These are phyloP conservation scores for Ditula angustiorana DNA, from an alignment of 2,888 invertebrate genomes.

Conservation along the genomic window DNA sequence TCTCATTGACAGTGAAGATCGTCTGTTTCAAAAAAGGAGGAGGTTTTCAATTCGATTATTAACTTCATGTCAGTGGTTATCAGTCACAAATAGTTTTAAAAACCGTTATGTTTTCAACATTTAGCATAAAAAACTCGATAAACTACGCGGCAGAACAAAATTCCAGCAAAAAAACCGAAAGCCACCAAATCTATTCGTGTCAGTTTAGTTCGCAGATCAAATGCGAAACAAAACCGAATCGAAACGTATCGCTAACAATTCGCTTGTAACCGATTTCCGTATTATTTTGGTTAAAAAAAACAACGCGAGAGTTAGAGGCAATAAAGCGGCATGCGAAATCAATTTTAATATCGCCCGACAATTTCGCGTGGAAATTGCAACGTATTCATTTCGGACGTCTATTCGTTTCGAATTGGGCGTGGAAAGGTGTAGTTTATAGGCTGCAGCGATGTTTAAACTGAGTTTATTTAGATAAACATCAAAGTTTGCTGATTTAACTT, in stretches of 20 bases:
- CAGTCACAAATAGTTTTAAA: no score
- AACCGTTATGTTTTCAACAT: no score
- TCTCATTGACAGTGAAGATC: no score
- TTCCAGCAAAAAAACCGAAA: background rate
- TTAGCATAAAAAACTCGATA: background rate
- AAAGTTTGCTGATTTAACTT: no score
- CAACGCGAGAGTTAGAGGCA: slow-evolving; percentile 53
- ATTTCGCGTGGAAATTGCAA: slow-evolving; percentile 47
- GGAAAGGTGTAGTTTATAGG: slow-evolving; percentile 46
- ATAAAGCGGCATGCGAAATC: slow-evolving; percentile 64
- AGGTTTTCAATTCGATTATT: no score
- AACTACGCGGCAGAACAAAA: slow-evolving; percentile 8
- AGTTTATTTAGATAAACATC: no score
- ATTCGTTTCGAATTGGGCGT: slow-evolving; percentile 55
- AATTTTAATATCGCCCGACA: slow-evolving; percentile 65
- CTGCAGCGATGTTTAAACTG: background rate
- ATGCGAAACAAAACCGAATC: slow-evolving; percentile 10
- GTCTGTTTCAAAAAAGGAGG: no score
- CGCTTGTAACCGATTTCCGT: slow-evolving; percentile 34
- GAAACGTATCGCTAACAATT: slow-evolving; percentile 20
- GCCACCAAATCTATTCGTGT: slow-evolving; percentile 29
- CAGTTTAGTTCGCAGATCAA: slow-evolving; percentile 26
- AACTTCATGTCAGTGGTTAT: no score
- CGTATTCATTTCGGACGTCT: slow-evolving; percentile 56
- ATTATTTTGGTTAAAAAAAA: slow-evolving; percentile 29